phyloP scores from a whole-genome alignment of 2,888 invertebrate genomes.

The Eupithecia dodoneata region DNA sequence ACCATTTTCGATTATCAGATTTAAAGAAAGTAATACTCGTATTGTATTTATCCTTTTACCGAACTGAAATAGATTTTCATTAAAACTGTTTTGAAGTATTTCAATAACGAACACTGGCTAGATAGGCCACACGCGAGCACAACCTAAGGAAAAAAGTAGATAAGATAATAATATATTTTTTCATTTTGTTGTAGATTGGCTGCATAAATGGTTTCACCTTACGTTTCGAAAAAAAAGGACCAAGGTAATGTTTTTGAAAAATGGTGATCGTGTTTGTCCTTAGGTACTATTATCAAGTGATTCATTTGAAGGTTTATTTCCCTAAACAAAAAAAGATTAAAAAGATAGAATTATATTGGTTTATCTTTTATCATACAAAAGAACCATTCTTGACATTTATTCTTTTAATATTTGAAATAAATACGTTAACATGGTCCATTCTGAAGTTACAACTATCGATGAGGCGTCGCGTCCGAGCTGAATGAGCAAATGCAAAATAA shows the following conservation, averaged over 20 bases:
- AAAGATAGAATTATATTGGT: too few relatives aligned
- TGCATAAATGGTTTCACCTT: not conserved
- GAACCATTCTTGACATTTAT: too few relatives aligned
- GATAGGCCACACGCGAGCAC: not conserved
- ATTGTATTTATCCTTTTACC: not conserved
- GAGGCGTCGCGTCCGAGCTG: too few relatives aligned
- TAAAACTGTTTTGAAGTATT: not conserved
- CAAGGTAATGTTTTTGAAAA: not conserved
- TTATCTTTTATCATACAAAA: too few relatives aligned
- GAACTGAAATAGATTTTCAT: not conserved
- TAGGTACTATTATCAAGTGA: too few relatives aligned
- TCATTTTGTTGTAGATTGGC: not conserved
- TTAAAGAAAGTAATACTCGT: not conserved
- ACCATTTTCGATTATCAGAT: not conserved
- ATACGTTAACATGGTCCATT: too few relatives aligned
- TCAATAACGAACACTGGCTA: not conserved
- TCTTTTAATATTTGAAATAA: too few relatives aligned
- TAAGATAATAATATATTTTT: not conserved
- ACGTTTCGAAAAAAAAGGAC: not conserved
- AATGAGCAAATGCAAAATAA: too few relatives aligned
- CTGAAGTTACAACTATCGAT: too few relatives aligned
- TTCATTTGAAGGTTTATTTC: too few relatives aligned
- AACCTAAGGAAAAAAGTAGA: not conserved
- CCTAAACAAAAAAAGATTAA: too few relatives aligned
- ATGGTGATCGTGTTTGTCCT: not conserved